phyloP scores from a whole-genome alignment of 2,888 invertebrate species.

The Melieria omissa region DNA sequence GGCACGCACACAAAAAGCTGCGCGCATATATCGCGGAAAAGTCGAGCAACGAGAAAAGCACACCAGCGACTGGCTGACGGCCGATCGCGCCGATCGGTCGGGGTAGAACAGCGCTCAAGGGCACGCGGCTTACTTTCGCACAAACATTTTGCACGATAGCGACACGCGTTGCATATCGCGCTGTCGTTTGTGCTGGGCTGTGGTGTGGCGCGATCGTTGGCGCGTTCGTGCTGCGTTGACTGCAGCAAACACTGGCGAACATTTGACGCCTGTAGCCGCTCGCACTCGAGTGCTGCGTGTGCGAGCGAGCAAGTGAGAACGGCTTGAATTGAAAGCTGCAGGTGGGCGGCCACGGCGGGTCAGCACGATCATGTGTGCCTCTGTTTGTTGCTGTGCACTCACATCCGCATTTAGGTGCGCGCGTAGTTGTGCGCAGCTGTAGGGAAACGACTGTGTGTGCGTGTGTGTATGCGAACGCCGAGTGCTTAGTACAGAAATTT shows the following conservation, averaged over 20 bases:
- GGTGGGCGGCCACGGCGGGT: neutral
- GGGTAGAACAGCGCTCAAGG: conserved; percentile 55
- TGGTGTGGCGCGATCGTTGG: neutral
- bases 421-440: neutral
- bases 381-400: conserved; percentile 1
- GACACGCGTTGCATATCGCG: neutral
- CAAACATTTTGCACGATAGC: neutral
- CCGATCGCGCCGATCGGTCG: conserved; percentile 21
- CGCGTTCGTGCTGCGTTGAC: neutral
- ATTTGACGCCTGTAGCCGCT: neutral
- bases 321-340: neutral
- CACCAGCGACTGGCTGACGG: no score
- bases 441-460: neutral
- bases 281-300: neutral
- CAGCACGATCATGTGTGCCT: neutral
- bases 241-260: no score
- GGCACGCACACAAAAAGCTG: no score
- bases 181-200: conserved; percentile 10
- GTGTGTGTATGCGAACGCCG: neutral
- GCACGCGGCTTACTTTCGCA: conserved; percentile 49
- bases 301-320: neutral
- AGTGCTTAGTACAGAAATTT: no score
- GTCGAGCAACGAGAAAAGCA: no score
- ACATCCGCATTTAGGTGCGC: conserved; percentile 15
- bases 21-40: no score